These are phyloP conservation scores for Venturia canescens DNA, from an alignment of 1,140 invertebrate genomes.

Conservation along the genomic window DNA sequence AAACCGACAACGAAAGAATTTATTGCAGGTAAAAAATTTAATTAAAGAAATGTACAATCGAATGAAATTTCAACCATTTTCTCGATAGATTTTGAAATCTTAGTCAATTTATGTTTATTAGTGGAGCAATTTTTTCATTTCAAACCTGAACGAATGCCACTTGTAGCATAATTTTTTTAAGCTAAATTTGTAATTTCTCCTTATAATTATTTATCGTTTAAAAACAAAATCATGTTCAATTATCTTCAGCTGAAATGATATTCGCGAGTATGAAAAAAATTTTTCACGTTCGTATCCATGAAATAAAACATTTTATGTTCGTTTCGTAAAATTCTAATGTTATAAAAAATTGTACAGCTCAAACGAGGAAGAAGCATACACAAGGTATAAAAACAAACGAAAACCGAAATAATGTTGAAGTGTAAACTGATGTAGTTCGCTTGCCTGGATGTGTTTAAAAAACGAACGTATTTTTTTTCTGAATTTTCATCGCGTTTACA, in stretches of 20 bases:
- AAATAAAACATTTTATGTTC: conserved; percentile 30
- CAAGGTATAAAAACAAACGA: conserved; percentile 71
- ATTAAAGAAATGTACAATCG: no score
- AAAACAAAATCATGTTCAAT: no score
- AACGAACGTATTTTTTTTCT: conserved; percentile 25
- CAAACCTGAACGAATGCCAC: no score
- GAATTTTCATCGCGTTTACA: conserved; percentile 10
- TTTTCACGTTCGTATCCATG: not conserved
- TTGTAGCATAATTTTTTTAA: no score
- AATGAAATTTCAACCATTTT: no score
- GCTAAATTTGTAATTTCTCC: no score
- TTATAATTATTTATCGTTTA: no score
- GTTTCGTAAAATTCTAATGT: conserved; percentile 6
- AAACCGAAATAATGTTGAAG: conserved; percentile 50
- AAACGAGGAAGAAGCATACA: conserved; percentile 74
- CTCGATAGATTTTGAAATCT: no score
- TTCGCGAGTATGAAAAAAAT: no score
- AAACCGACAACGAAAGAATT: conserved; percentile 87
- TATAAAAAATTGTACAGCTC: conserved; percentile 69
- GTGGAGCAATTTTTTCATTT: no score
- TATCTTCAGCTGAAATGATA: no score
- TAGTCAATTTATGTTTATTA: no score
- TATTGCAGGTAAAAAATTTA: conserved; percentile 81
- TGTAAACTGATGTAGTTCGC: conserved; percentile 50
- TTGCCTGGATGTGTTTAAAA: conserved; percentile 46